A percentile compares a stretch with the other conserved stretches of the same genome.
Evolutionary conservation across 2,888 invertebrate genomes (phyloP).

Genomic region (Tetanocera ferruginea): DNA sequence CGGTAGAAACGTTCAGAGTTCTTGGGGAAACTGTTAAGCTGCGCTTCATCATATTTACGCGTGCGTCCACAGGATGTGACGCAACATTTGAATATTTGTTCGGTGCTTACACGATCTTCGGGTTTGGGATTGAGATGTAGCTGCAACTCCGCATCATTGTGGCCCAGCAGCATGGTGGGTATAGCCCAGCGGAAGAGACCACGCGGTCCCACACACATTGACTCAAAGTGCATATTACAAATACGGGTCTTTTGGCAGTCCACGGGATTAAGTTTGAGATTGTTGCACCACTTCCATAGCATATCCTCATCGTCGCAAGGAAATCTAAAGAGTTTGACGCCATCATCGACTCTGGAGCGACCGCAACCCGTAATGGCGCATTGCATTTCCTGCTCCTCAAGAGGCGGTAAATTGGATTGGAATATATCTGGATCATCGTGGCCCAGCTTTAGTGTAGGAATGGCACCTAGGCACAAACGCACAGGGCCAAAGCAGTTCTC

Average conservation of each 20-base stretch:
- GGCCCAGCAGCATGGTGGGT: conserved; percentile 59
- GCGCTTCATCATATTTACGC: conserved; percentile 62
- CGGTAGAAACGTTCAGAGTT: conserved; percentile 54
- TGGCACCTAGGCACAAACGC: conserved; percentile 61
- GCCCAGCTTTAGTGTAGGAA: conserved; percentile 61
- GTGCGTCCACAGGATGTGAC: conserved; percentile 63
- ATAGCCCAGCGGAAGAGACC: conserved; percentile 62
- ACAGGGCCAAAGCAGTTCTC: conserved; percentile 63
- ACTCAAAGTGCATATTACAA: conserved; percentile 62
- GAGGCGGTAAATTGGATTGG: conserved; percentile 50
- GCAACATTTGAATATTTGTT: conserved; percentile 60
- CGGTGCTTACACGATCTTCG: conserved; percentile 55
- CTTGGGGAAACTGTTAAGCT: conserved; percentile 65
- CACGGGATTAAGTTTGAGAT: conserved; percentile 62
- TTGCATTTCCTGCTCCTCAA: conserved; percentile 52
- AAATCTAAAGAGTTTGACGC: conserved; percentile 59
- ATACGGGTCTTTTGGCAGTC: conserved; percentile 63
- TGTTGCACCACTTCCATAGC: conserved; percentile 64
- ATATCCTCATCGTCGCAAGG: conserved; percentile 63
- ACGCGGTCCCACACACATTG: conserved; percentile 60
- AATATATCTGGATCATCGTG: conserved; percentile 58
- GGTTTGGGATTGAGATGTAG: conserved; percentile 59
- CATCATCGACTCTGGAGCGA: conserved; percentile 55
- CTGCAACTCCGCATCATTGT: conserved; percentile 58
- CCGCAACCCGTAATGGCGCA: conserved; percentile 58